Evolutionary conservation across 2,888 invertebrate species (phyloP).

Genomic region (Tenthredo amoena): DNA sequence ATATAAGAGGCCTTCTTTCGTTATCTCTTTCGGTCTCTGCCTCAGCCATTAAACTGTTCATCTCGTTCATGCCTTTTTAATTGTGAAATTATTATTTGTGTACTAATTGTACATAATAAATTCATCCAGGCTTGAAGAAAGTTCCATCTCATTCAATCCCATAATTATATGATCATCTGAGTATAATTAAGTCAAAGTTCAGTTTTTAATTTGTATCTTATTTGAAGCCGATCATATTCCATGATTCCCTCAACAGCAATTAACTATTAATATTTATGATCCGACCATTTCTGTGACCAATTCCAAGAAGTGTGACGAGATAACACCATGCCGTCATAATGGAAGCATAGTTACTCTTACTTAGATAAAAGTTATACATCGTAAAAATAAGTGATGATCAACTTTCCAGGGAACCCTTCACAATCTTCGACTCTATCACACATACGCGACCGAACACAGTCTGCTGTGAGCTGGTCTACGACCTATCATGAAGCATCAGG

Average conservation of each 20-base stretch:
- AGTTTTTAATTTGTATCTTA: slow-evolving; percentile 7
- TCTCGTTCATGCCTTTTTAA: background rate
- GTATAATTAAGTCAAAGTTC: background rate
- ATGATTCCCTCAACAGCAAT: background rate
- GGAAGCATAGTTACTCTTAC: background rate
- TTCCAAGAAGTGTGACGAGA: slow-evolving; percentile 9
- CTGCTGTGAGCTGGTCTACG: background rate
- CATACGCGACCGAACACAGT: background rate
- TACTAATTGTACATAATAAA: slow-evolving; percentile 8
- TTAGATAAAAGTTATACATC: background rate
- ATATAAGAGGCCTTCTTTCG: slow-evolving; percentile 21
- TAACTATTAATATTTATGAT: background rate
- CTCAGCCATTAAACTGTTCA: background rate
- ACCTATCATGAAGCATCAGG: background rate
- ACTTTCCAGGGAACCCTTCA: background rate
- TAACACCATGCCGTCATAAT: background rate
- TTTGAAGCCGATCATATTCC: background rate
- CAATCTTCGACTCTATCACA: background rate
- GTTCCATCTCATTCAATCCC: background rate
- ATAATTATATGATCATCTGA: background rate
- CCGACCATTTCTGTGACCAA: background rate
- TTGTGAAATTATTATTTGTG: slow-evolving; percentile 3
- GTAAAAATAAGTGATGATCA: slow-evolving; percentile 10
- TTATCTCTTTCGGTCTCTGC: slow-evolving; percentile 11
- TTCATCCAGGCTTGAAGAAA: background rate